Evolutionary conservation across 2,797 vertebrate genomes (phyloP).

Genomic region (Chromis chromis): DNA sequence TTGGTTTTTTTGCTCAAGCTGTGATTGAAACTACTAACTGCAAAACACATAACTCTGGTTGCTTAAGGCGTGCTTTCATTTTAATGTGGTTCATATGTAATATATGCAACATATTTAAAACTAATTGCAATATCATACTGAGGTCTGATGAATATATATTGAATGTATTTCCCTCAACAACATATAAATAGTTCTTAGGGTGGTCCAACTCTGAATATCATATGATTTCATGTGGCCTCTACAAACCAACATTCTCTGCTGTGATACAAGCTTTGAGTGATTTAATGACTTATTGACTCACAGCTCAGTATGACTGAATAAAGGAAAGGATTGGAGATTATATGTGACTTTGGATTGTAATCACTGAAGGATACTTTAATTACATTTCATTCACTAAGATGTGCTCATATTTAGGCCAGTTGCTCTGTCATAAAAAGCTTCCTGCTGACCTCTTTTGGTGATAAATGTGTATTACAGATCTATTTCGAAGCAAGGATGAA

Average conservation of each 20-base stretch:
- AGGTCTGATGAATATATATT: background rate
- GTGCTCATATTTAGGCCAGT: background rate
- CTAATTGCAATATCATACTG: background rate
- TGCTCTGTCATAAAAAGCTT: conserved; percentile 4
- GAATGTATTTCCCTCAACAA: background rate
- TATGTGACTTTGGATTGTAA: background rate
- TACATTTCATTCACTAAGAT: background rate
- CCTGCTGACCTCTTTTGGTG: conserved; percentile 72
- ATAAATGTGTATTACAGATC: conserved; percentile 47
- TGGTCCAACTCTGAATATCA: too few species aligned
- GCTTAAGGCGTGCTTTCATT: background rate
- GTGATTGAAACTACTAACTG: background rate
- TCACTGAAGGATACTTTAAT: background rate
- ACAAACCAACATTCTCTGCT: background rate
- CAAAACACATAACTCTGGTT: background rate
- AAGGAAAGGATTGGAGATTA: background rate
- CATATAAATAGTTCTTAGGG: background rate
- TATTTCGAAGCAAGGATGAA: background rate
- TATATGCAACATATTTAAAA: background rate
- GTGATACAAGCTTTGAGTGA: background rate
- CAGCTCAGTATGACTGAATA: background rate
- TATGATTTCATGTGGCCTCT: background rate
- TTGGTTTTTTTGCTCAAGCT: too few species aligned
- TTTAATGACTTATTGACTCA: too few species aligned
- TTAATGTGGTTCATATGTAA: background rate